phyloP scores from a whole-genome alignment of 2,797 vertebrate species.

The Hephaestus fuliginosus region DNA sequence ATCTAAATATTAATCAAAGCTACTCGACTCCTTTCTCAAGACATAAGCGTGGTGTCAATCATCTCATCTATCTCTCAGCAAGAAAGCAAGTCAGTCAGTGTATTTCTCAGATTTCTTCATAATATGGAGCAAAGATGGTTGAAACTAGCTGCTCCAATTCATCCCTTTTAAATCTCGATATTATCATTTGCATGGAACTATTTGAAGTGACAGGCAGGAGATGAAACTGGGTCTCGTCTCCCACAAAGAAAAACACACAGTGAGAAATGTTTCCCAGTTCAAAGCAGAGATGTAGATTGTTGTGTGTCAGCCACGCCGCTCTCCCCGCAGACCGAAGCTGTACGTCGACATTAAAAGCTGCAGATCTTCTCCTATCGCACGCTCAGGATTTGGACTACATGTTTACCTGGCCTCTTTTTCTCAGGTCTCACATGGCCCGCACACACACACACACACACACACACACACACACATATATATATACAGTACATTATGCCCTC shows the following conservation, averaged over 20 bases:
- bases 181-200: background rate
- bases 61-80: background rate
- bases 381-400: background rate
- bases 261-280: conserved; percentile 12
- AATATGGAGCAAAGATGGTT: background rate
- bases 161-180: background rate
- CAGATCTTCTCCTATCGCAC: background rate
- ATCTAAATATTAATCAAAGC: background rate
- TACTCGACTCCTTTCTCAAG: background rate
- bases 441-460: conserved; percentile 10
- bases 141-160: background rate
- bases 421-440: conserved; percentile 15
- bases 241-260: background rate
- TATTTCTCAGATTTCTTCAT: background rate
- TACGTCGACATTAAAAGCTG: conserved; percentile 11
- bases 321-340: background rate
- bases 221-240: conserved; percentile 38
- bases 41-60: background rate
- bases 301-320: conserved; percentile 2
- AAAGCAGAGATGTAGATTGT: conserved; percentile 29
- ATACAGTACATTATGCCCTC: background rate
- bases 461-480: background rate
- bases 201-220: conserved; percentile 37
- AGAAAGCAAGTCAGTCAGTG: background rate
- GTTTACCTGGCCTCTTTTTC: conserved; percentile 50